phyloP scores from a whole-genome alignment of 2,888 invertebrate genomes.

The Thelaira solivaga region DNA sequence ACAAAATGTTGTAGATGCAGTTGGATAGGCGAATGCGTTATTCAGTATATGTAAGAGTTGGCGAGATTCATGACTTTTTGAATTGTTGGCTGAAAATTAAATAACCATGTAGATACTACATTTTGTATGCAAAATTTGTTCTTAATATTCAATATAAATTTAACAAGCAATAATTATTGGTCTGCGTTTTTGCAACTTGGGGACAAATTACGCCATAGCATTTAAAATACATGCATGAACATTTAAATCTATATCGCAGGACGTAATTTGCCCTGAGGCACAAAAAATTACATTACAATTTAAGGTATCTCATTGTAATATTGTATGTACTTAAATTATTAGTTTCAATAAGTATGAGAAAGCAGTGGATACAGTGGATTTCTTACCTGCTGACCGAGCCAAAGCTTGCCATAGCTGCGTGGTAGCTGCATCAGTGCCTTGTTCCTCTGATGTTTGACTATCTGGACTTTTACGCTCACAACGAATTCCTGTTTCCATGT shows the following conservation, averaged over 20 bases:
- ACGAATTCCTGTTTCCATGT: conserved; percentile 67
- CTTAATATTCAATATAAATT: too few relatives aligned
- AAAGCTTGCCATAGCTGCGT: conserved; percentile 77
- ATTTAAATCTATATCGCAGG: too few relatives aligned
- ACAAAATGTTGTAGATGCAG: conserved; percentile 78
- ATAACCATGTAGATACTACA: not conserved
- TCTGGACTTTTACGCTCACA: conserved; percentile 73
- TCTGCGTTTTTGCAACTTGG: too few relatives aligned
- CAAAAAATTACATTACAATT: too few relatives aligned
- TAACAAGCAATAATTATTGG: too few relatives aligned
- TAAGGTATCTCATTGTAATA: too few relatives aligned
- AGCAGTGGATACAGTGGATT: not conserved
- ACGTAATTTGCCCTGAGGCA: too few relatives aligned
- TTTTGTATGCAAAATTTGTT: not conserved
- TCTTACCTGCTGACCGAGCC: conserved; percentile 75
- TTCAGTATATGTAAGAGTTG: conserved; percentile 87
- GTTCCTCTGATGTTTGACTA: conserved; percentile 75
- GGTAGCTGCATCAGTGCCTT: conserved; percentile 76
- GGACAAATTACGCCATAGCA: too few relatives aligned
- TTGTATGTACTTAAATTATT: too few relatives aligned
- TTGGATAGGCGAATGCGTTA: conserved; percentile 85
- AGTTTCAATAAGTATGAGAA: not conserved
- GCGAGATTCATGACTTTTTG: conserved; percentile 83
- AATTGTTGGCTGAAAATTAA: conserved; percentile 73
- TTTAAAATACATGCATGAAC: too few relatives aligned